phyloP scores from a whole-genome alignment of 2,113 vertebrate species.

The Oxygymnocypris stewartii region DNA sequence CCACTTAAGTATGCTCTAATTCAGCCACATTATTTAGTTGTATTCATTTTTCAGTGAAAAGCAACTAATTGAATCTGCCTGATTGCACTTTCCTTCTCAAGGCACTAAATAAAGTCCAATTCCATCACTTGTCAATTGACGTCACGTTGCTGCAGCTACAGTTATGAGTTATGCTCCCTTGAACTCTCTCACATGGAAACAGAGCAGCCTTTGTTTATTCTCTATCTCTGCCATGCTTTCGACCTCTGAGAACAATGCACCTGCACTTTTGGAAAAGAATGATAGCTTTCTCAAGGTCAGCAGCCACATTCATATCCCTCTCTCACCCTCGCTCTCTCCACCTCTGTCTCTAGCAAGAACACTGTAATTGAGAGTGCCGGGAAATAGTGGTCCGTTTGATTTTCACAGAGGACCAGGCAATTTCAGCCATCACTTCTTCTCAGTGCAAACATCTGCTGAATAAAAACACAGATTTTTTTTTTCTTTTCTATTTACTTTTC shows the following conservation, averaged over 20 bases:
- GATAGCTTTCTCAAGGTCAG: conserved; percentile 64
- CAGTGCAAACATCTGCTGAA: conserved; percentile 33
- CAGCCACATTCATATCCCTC: conserved; percentile 39
- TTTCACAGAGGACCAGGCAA: conserved; percentile 51
- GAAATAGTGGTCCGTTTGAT: conserved; percentile 51
- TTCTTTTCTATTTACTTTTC: not conserved
- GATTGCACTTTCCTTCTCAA: conserved; percentile 27
- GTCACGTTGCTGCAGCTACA: conserved; percentile 26
- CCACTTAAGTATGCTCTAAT: not conserved
- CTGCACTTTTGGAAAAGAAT: conserved; percentile 50
- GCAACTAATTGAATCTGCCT: not conserved
- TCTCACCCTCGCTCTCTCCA: not conserved
- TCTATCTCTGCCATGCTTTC: conserved; percentile 32
- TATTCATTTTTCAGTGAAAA: conserved; percentile 4
- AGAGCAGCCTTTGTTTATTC: conserved; percentile 33
- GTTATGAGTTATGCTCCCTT: conserved; percentile 16
- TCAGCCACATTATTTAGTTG: not conserved
- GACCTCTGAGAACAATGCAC: conserved; percentile 59
- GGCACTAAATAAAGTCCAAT: conserved; percentile 42
- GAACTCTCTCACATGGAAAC: conserved; percentile 12
- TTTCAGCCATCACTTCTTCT: conserved; percentile 54
- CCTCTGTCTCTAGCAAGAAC: conserved; percentile 25
- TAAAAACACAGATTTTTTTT: conserved; percentile 7
- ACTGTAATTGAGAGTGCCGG: conserved; percentile 36
- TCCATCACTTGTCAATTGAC: conserved; percentile 43